Evolutionary conservation across 2,888 invertebrate genomes (phyloP).

Genomic region (Tribolium freemani): DNA sequence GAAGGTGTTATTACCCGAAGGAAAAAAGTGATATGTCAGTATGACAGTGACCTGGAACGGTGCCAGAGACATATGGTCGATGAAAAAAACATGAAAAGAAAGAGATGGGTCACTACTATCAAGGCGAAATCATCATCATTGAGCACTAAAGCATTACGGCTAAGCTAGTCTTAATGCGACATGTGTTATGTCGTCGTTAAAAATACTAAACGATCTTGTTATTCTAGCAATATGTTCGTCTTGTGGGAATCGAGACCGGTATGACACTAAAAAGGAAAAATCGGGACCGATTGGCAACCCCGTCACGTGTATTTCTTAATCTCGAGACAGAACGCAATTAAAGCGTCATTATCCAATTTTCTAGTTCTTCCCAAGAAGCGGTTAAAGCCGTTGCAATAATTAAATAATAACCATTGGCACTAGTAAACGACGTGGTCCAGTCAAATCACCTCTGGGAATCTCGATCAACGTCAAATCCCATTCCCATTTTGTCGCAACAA

Average conservation of each 20-base stretch:
- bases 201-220: constrained; percentile 17
- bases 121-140: not conserved
- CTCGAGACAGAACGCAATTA: constrained; percentile 18
- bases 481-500: too few species aligned
- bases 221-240: not conserved
- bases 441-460: too few species aligned
- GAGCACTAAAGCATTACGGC: constrained; percentile 6
- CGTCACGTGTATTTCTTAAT: constrained; percentile 25
- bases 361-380: not conserved
- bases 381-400: not conserved
- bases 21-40: constrained; percentile 29
- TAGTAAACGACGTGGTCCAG: not conserved
- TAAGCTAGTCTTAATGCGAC: constrained; percentile 10
- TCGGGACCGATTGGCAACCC: not conserved
- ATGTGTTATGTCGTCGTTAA: constrained; percentile 18
- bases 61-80: not conserved
- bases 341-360: constrained; percentile 14
- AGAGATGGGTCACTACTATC: not conserved
- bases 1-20: constrained; percentile 5
- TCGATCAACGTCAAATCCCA: too few species aligned
- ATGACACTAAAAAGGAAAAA: not conserved
- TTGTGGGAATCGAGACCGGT: constrained; percentile 6
- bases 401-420: not conserved
- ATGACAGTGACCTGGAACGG: constrained; percentile 23
- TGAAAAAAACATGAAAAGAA: not conserved